Evolutionary conservation across 2,113 vertebrate genomes (phyloP).

Genomic region (Trogon surrucura): DNA sequence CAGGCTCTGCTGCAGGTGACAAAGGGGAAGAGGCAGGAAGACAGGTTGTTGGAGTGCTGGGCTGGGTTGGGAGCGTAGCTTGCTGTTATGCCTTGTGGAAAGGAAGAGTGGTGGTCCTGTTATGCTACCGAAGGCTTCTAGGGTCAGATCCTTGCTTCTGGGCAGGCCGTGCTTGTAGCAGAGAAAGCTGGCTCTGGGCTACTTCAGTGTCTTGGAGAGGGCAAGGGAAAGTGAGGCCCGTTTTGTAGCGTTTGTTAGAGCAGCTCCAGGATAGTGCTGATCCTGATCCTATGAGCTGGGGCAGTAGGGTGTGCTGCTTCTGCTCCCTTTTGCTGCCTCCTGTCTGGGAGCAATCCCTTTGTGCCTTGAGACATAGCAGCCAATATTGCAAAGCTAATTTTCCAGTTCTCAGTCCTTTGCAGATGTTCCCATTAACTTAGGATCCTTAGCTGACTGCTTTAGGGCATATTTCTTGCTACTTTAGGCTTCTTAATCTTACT

Average conservation of each 20-base stretch:
- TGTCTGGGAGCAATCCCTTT: not conserved
- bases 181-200: not conserved
- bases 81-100: not conserved
- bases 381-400: conserved; percentile 27
- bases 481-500: conserved; percentile 55
- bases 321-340: not conserved
- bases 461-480: conserved; percentile 41
- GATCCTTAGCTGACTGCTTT: conserved; percentile 41
- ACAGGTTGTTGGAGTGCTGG: not conserved
- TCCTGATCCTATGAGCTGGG: not conserved
- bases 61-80: not conserved
- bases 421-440: conserved; percentile 46
- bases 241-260: not conserved
- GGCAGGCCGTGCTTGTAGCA: not conserved
- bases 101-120: not conserved
- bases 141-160: not conserved
- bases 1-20: not conserved
- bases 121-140: not conserved
- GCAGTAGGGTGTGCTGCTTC: not conserved
- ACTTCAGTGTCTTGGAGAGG: not conserved
- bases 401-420: conserved; percentile 23
- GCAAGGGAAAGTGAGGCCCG: not conserved
- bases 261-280: not conserved
- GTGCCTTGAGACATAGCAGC: conserved; percentile 3
- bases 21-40: not conserved